Evolutionary conservation across 2,888 invertebrate genomes (phyloP), one percentile per base, ranked within the genome.

Genomic region (Orthosia incerta): DNA sequence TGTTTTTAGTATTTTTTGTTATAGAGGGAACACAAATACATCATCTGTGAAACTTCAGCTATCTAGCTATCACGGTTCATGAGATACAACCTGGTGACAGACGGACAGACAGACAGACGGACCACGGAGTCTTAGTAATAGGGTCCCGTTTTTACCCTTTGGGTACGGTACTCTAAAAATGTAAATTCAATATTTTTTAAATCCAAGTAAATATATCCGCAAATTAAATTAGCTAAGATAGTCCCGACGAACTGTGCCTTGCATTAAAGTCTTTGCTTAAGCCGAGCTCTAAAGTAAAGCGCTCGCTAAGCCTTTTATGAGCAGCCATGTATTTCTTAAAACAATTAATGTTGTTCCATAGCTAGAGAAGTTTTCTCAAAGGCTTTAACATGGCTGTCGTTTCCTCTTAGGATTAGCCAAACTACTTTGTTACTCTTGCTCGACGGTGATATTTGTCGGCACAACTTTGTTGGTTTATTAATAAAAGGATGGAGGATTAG

Each of bases 281-380:
- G 65, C 65, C 23, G 23, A 71, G 76, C 66, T 66, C 50, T 66
- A 59, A 51, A 85, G 82, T 83, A 76, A 86, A 86, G 66, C 79
- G 66, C 67, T 79, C 69, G 65, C 78, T 83, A 87, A 89, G 82
- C 86, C 86, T 72, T 85, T 88, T 87, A 89, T 80, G 83, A 85
- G 84, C 84, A 84, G 81, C 82, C 84, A 80, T 83, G 81, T 87
- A 85, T 90, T 91, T 88, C 87, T 89, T 89, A 89, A 92, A 91
- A 91, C 89, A 90, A 92, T 91, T 91, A 91, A 80, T 79, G 78
- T 82, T 80, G 74, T 81, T 80, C 78, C 87, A 70, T 77, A 85
- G 80, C 82, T 84, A 74, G 70, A 79, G 83, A 91, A 90, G 89
- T 91, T 91, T 90, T 88, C 86, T 70, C 68, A 87, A 84, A 80